These are phyloP conservation scores for Coreius guichenoti DNA, from an alignment of 2,797 vertebrate genomes.

Conservation along the genomic window DNA sequence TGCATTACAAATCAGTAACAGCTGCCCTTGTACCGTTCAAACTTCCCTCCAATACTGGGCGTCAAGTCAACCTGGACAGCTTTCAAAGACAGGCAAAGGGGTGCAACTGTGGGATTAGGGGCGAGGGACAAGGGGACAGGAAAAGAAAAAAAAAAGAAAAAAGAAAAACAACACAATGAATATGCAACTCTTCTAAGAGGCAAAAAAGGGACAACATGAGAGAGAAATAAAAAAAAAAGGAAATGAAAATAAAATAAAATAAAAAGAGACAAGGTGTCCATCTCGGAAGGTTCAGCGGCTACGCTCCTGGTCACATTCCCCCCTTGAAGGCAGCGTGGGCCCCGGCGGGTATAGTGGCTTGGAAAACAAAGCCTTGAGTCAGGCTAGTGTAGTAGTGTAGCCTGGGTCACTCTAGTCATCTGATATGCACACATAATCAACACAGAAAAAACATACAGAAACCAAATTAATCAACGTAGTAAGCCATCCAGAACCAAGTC, in stretches of 20 bases:
- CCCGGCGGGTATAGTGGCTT: conserved; percentile 98
- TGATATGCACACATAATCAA: conserved; percentile 99
- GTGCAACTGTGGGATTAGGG: conserved; percentile 67
- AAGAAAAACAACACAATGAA: conserved; percentile 76
- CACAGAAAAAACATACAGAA: conserved; percentile 99
- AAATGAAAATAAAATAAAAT: conserved; percentile 79
- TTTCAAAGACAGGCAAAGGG: conserved; percentile 81
- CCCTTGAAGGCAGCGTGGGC: conserved; percentile 97
- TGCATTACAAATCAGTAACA: conserved; percentile 77
- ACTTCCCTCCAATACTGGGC: conserved; percentile 71
- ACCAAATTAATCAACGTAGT: conserved; percentile 99
- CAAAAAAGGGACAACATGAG: conserved; percentile 89
- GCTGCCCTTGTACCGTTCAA: conserved; percentile 78
- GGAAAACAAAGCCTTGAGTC: conserved; percentile 99
- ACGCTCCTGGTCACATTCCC: conserved; percentile 98
- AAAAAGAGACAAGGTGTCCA: conserved; percentile 99
- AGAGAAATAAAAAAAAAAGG: conserved; percentile 77
- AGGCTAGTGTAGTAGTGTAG: conserved; percentile 99
- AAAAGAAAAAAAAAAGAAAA: conserved; percentile 73
- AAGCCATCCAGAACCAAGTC: conserved; percentile 93
- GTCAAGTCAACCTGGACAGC: conserved; percentile 82
- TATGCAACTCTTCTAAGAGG: conserved; percentile 74
- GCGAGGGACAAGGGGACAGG: conserved; percentile 77
- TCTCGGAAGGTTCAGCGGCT: conserved; percentile 93
- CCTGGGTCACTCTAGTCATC: conserved; percentile 99